Evolutionary conservation across 2,797 vertebrate genomes (phyloP).

Genomic region (Columba guinea): DNA sequence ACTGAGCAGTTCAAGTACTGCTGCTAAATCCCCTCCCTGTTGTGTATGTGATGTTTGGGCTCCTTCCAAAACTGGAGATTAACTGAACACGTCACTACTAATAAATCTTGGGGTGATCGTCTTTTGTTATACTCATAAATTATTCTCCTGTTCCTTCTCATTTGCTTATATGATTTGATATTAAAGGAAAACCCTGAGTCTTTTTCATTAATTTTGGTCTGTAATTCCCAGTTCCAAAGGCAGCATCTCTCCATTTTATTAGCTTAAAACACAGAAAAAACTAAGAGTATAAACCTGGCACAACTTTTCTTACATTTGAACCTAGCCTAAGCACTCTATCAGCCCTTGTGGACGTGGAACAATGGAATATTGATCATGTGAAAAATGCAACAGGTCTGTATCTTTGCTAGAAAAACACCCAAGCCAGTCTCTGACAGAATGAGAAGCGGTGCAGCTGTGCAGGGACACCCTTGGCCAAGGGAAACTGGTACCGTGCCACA

Average conservation of each 20-base stretch:
- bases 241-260: neutral
- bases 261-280: neutral
- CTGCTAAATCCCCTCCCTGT: slow-evolving; percentile 11
- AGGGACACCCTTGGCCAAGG: neutral
- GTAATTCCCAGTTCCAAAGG: neutral
- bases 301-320: neutral
- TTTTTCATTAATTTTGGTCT: neutral
- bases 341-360: neutral
- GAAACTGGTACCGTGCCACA: neutral
- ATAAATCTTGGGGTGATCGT: slow-evolving; percentile 8
- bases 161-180: neutral
- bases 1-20: neutral
- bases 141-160: neutral
- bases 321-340: neutral
- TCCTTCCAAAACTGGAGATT: slow-evolving; percentile 50
- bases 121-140: neutral
- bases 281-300: neutral
- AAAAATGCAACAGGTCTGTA: neutral
- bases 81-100: neutral
- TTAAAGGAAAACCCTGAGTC: neutral
- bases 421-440: neutral
- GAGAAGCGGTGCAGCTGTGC: neutral
- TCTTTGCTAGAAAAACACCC: neutral
- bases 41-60: neutral
- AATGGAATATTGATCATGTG: neutral